A percentile compares a stretch with the other conserved stretches of the same genome.
These are phyloP conservation scores for Enteromius trimaculatus DNA, from an alignment of 2,797 vertebrate species.

Conservation along the genomic window DNA sequence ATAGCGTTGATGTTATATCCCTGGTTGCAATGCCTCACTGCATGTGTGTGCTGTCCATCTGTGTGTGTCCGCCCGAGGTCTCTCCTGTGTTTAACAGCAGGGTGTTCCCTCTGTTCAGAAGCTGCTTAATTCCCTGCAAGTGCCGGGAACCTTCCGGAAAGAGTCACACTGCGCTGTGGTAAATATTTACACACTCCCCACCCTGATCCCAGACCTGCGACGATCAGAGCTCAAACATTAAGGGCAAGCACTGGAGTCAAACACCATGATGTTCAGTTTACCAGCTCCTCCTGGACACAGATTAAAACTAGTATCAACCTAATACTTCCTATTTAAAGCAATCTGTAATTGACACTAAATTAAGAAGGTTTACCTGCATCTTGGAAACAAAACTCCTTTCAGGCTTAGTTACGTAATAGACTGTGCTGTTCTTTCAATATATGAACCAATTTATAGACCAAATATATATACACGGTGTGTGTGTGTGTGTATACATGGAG, in stretches of 20 bases:
- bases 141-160: conserved; percentile 63
- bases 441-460: neutral
- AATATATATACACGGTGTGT: neutral
- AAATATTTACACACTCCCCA: conserved; percentile 78
- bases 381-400: conserved; percentile 9
- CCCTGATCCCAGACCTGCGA: conserved; percentile 33
- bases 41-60: neutral
- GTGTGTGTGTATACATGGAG: neutral
- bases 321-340: conserved; percentile 3
- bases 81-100: conserved; percentile 66
- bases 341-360: neutral
- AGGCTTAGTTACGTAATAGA: neutral
- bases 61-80: neutral
- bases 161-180: conserved; percentile 61
- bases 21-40: neutral
- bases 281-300: conserved; percentile 20
- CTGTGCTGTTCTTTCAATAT: neutral
- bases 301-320: conserved; percentile 4
- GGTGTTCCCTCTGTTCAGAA: conserved; percentile 80
- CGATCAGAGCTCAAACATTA: conserved; percentile 30
- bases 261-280: conserved; percentile 6
- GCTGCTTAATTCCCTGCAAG: conserved; percentile 65
- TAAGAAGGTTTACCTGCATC: conserved; percentile 1
- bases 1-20: conserved; percentile 11
- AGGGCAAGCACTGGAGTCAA: conserved; percentile 1